These are phyloP conservation scores for Dyspetes luteomarginatus DNA, from an alignment of 2,888 invertebrate species.

Conservation along the genomic window DNA sequence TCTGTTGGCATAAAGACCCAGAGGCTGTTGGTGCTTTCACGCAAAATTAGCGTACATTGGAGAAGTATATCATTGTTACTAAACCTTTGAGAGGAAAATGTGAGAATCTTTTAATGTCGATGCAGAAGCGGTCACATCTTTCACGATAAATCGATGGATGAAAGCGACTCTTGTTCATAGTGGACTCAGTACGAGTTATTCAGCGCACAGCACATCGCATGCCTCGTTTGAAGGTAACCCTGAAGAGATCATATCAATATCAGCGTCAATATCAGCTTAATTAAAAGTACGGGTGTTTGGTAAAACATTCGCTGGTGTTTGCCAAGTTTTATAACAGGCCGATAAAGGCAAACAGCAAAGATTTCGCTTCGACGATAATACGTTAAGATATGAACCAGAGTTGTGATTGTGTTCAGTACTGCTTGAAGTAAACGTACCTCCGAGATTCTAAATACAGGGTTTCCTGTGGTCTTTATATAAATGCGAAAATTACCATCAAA, in stretches of 20 bases:
- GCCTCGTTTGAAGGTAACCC: conserved; percentile 48
- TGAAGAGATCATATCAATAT: too few relatives aligned
- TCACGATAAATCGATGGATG: conserved; percentile 53
- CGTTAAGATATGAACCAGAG: too few relatives aligned
- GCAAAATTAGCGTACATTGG: not conserved
- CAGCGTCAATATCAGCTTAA: conserved; percentile 37
- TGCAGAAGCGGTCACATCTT: conserved; percentile 40
- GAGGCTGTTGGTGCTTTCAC: conserved; percentile 51
- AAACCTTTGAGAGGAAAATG: not conserved
- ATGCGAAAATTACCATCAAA: too few relatives aligned
- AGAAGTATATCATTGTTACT: conserved; percentile 14
- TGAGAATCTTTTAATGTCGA: conserved; percentile 38
- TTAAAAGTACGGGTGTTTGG: conserved; percentile 51
- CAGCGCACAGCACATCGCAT: conserved; percentile 58
- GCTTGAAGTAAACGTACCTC: too few relatives aligned
- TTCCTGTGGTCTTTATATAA: too few relatives aligned
- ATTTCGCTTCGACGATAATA: conserved; percentile 2
- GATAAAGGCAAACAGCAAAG: conserved; percentile 5
- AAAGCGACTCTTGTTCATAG: not conserved
- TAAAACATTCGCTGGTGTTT: conserved; percentile 37
- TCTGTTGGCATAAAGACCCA: conserved; percentile 55
- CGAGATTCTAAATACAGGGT: too few relatives aligned
- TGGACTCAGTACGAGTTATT: conserved; percentile 32
- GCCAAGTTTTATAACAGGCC: conserved; percentile 48
- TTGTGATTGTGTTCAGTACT: too few relatives aligned